Conservation (phyloP, 2,888 invertebrate genomes). For the Amblyjoppa proteus region DNA sequence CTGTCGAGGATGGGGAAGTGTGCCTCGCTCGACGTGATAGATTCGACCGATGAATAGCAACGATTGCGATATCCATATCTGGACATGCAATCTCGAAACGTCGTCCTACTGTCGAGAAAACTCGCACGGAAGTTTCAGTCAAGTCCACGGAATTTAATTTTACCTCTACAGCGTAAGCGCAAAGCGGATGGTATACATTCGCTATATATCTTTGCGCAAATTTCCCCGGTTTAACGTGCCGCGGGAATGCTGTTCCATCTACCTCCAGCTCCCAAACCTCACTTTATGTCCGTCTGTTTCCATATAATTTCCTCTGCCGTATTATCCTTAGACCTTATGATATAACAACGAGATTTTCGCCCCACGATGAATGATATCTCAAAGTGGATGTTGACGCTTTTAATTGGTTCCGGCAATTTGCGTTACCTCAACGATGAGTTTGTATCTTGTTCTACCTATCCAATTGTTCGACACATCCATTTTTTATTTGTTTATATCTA, state of each 20-base stretch:
- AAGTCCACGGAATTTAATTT: conserved; percentile 27
- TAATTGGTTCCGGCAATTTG: conserved; percentile 34
- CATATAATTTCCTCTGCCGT: conserved; percentile 29
- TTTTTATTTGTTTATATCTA: too few species aligned
- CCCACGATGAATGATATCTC: conserved; percentile 23
- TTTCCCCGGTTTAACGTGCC: not conserved
- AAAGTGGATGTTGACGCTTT: conserved; percentile 27
- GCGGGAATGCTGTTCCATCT: conserved; percentile 32
- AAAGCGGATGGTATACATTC: conserved; percentile 1
- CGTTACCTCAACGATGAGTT: not conserved
- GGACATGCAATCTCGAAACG: conserved; percentile 3
- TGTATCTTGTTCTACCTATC: not conserved
- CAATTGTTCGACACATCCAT: not conserved
- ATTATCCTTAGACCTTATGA: conserved; percentile 29
- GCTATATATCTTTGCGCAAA: conserved; percentile 9
- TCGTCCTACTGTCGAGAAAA: not conserved
- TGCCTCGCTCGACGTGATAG: not conserved
- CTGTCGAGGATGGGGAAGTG: not conserved
- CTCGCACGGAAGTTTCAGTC: conserved; percentile 20
- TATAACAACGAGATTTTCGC: conserved; percentile 40
- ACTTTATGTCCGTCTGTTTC: conserved; percentile 30
- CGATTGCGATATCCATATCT: not conserved
- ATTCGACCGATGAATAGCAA: conserved; percentile 3
- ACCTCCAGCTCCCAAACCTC: conserved; percentile 17
- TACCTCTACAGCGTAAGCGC: not conserved